Conservation (phyloP, 2,888 invertebrate genomes). For the Mythimna vitellina region DNA sequence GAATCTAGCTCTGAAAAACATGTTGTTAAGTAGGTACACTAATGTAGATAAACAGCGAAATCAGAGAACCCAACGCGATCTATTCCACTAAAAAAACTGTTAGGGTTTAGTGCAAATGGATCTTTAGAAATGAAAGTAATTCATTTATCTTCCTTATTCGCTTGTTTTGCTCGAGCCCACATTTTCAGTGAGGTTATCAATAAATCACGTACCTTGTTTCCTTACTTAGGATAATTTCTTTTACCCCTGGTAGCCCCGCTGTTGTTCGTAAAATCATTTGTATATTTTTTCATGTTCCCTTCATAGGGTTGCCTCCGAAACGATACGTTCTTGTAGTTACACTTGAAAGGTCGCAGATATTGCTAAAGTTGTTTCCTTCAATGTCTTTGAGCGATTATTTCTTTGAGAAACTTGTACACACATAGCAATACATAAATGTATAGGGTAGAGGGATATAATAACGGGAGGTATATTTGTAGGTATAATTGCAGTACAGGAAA, state of each 20-base stretch:
- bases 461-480: neutral
- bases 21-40: constrained; percentile 30
- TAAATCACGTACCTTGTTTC: constrained; percentile 86
- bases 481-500: neutral
- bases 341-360: constrained; percentile 45
- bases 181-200: constrained; percentile 82
- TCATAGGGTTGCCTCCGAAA: constrained; percentile 63
- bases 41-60: constrained; percentile 56
- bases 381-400: constrained; percentile 52
- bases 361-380: constrained; percentile 45
- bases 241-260: constrained; percentile 74
- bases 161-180: constrained; percentile 81
- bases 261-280: constrained; percentile 78
- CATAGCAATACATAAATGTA: neutral
- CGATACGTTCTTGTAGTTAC: constrained; percentile 34
- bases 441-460: neutral
- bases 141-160: constrained; percentile 87
- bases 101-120: constrained; percentile 73
- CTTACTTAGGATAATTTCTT: constrained; percentile 82
- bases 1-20: constrained; percentile 31
- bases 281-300: constrained; percentile 69
- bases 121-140: constrained; percentile 81
- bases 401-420: constrained; percentile 30
- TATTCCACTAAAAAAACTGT: constrained; percentile 69
- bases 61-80: constrained; percentile 56